These are phyloP conservation scores for Pherbina coryleti DNA, from an alignment of 2,888 invertebrate species.

Conservation along the genomic window DNA sequence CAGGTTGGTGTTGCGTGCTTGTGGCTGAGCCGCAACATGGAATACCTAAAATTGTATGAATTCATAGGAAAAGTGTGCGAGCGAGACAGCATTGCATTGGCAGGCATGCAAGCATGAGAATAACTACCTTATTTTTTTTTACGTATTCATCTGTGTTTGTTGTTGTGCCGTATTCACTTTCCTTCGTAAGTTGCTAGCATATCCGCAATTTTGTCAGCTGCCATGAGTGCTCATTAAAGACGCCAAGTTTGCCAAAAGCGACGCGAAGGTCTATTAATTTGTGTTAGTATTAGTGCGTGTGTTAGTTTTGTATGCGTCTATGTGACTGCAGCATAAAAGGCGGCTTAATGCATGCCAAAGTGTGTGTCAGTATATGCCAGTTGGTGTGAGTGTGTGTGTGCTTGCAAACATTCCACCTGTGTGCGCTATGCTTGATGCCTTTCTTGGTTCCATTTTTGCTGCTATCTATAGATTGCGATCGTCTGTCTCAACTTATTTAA, in stretches of 20 bases:
- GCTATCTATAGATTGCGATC: background rate
- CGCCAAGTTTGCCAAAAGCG: background rate
- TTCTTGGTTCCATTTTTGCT: too few species aligned
- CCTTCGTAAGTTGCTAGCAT: too few species aligned
- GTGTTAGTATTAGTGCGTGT: too few species aligned
- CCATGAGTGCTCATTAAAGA: background rate
- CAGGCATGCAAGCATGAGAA: too few species aligned
- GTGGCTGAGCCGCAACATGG: background rate
- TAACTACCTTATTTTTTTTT: too few species aligned
- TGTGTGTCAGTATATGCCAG: too few species aligned
- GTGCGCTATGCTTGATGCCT: background rate
- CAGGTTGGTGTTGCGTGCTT: background rate
- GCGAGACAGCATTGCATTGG: background rate
- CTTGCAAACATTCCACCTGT: background rate
- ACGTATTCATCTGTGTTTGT: too few species aligned
- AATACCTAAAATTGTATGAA: background rate
- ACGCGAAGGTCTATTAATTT: too few species aligned
- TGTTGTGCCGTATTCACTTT: too few species aligned
- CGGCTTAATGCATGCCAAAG: background rate
- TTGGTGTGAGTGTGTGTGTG: background rate
- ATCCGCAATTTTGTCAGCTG: too few species aligned
- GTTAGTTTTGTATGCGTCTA: background rate
- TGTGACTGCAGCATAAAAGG: background rate
- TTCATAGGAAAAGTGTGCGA: background rate
- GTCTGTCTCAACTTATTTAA: slow-evolving; percentile 29